Conservation (phyloP, 1,140 invertebrate species). For the Procambarus clarkii region DNA sequence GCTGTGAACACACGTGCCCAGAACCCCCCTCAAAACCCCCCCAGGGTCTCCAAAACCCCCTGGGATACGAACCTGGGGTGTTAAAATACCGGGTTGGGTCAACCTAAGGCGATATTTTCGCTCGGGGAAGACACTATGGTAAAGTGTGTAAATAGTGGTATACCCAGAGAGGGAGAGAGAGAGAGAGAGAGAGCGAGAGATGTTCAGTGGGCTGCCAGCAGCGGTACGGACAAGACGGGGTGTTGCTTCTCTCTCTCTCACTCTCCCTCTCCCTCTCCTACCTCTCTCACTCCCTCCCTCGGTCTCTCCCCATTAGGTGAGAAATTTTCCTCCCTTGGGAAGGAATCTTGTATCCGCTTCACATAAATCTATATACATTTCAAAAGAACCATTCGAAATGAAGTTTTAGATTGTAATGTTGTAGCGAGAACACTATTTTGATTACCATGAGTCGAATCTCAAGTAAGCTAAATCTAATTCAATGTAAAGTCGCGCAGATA, state of each 20-base stretch:
- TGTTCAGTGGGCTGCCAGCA: conserved; percentile 25
- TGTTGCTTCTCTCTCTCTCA: not conserved
- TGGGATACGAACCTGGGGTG: not conserved
- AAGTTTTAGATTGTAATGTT: too few species aligned
- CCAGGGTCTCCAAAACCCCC: not conserved
- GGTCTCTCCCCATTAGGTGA: not conserved
- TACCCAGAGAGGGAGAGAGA: not conserved
- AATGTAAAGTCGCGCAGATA: too few species aligned
- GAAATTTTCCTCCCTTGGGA: not conserved
- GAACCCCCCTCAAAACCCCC: not conserved
- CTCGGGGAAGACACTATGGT: not conserved
- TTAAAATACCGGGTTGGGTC: not conserved
- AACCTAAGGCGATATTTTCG: not conserved
- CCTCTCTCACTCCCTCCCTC: not conserved
- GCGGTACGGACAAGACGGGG: conserved; percentile 1
- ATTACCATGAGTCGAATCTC: too few species aligned
- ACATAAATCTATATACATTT: too few species aligned
- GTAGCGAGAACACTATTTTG: too few species aligned
- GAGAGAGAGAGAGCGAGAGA: not conserved
- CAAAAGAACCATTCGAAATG: too few species aligned
- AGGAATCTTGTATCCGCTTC: not conserved
- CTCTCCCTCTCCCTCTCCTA: not conserved
- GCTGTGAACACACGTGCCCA: conserved; percentile 1
- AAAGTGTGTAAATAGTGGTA: conserved; percentile 8
- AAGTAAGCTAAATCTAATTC: too few species aligned